Evolutionary conservation across 2,113 vertebrate species (phyloP), one percentile per base, ranked within the genome.

Genomic region (Phainopepla nitens): DNA sequence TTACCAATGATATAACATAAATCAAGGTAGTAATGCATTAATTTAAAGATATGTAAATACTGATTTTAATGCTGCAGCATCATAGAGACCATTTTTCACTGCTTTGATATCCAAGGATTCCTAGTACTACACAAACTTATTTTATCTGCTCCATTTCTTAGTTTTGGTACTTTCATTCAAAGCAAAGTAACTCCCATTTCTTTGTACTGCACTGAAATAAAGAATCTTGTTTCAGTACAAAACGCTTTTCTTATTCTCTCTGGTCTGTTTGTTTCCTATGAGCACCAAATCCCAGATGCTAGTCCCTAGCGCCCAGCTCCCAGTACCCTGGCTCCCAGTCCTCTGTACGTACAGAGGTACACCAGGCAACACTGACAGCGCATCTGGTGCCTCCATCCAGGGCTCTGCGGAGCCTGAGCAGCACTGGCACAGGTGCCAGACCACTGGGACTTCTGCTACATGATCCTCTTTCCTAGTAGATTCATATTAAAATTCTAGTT

Each of bases 161-260:
- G 60, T 94, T 95, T 94, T 9, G 5, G 28, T 79, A 87, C 64
- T 95, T 94, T 84, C 70, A 85, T 93, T 81, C 53, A 75, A 79
- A 93, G 81, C 85, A 69, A 86, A 95, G 27, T 87, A 89, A 95
- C 41, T 86, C 82, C 54, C 79, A 49, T 97, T 97, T 94, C 93
- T 97, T 97, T 96, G 96, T 97, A 97, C 93, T 87, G 78, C 94
- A 94, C 96, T 77, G 89, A 96, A 97, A 97, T 97, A 96, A 97
- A 94, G 27, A 96, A 54, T 60, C 75, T 71, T 82, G 81, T 97
- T 97, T 97, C 88, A 94, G 57, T 95, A 97, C 9, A 16, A 84
- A 33, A 71, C 50, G 70, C 15, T 92, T 87, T 85, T 78, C 61
- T 53, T 62, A 54, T 47, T 77, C 45, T 84, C 69, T 79, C 41